These are phyloP conservation scores for Xiphorhynchus erythropygius DNA, from an alignment of 2,797 vertebrate species.

Conservation along the genomic window DNA sequence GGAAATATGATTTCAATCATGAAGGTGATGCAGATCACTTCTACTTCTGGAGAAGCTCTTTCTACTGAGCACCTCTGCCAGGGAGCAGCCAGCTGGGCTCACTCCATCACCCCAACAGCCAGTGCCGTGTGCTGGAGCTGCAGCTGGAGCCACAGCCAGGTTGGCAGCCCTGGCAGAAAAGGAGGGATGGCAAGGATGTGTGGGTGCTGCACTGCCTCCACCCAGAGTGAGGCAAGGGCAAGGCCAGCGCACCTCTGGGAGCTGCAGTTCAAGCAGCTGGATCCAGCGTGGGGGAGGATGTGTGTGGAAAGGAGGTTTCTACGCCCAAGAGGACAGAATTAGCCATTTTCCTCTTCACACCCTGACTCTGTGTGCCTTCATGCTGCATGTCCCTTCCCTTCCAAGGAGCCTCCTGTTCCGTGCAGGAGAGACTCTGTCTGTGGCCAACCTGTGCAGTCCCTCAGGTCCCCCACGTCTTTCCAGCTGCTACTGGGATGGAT, in stretches of 20 bases:
- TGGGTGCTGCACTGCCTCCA: not conserved
- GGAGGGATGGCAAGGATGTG: fast-evolving
- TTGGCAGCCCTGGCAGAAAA: not conserved
- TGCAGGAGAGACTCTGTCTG: fast-evolving
- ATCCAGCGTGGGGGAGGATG: not conserved
- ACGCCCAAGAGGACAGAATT: not conserved
- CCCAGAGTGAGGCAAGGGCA: not conserved
- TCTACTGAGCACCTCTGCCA: not conserved
- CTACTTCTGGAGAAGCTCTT: not conserved
- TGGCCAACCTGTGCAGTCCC: not conserved
- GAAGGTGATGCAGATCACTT: not conserved
- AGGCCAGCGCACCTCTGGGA: not conserved
- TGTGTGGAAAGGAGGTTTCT: not conserved
- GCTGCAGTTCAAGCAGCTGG: not conserved
- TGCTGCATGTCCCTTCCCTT: not conserved
- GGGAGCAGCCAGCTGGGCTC: not conserved
- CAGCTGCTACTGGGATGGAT: not conserved
- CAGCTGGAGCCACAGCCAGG: fast-evolving
- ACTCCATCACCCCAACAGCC: fast-evolving
- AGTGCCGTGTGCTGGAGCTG: not conserved
- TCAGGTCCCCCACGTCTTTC: not conserved
- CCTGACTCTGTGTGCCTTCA: no score
- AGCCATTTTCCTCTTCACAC: not conserved
- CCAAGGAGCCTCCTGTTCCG: not conserved
- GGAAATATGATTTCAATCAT: not conserved